Base-by-base conservation (phyloP, 1,140 invertebrate species). In the Drosophila baimaii region DNA sequence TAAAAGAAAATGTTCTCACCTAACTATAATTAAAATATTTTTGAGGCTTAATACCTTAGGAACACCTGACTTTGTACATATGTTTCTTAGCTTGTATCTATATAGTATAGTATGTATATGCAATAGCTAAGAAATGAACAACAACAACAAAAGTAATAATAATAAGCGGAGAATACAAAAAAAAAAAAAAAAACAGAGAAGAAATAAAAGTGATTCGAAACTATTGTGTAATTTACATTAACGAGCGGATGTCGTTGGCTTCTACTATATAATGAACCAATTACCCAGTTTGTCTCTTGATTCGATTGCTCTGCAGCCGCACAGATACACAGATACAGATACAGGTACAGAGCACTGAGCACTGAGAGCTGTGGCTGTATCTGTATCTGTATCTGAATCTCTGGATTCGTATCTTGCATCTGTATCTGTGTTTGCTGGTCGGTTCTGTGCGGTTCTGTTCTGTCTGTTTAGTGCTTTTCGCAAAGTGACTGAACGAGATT, bases 191-290 rank as follows among this genome's bases (percentile, higher is more conserved):
- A 25, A 12, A 39, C 8, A n/a, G 21, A 43, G 13, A 44, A 58
- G 13, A 8, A 54, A 49, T 29, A 64, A 52, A 35, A 52, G 49
- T 81, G 46, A 76, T 81, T 78, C 73, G 47, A 88, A 85, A 85
- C 82, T 86, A 88, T 88, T 88, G 83, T 88, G 83, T 88, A 88
- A 88, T 89, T 88, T 89, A 88, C 83, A 88, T 88, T 88, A 88
- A 83, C 83, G 73, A 88, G 79, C 83, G 83, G 83, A 88, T 89
- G 83, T 83, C 79, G 83, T 83, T 83, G 83, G 79, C 72, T 88
- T 73, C 79, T 68, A 86, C 82, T 82, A 82, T 88, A 86, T 86
- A 88, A 88, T 88, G 83, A 86, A 86, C 79, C 83, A 86, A 86
- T 86, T 86, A 88, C 84, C 83, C 83, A 86, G 83, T 86, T 88